Base-by-base conservation (phyloP, 2,888 invertebrate genomes). In the Perizoma flavofasciatum region DNA sequence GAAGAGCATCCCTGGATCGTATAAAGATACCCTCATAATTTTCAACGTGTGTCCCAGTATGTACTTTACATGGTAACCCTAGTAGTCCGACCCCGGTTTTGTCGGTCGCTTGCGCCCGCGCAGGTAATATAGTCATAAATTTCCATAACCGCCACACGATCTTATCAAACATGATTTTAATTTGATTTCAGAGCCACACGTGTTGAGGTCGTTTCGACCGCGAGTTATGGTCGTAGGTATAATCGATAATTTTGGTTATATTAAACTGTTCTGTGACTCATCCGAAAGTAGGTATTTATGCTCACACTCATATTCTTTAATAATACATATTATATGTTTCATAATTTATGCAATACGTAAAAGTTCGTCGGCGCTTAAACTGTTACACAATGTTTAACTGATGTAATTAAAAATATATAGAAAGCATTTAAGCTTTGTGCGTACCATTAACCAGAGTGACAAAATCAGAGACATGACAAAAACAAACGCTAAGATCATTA, bases 81-180 rank as follows among this genome's bases (percentile, higher is more conserved):
- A 53, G 80, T 76, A 80, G 84, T 78, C 81, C 85, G 84, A 83
- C 77, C 82, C 88, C 82, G 85, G 85, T 88, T 89, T 89, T 87
- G 86, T 87, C 84, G 84, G 85, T 69, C 58, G 58, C 60, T 60
- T 89, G 91, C 89, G 89, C 86, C 78, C 74, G 88, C 88, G 88
- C 91, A 91, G 90, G 91, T 92, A 92, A 92, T 92, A 92, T 91
- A 92, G 92, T 91, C 92, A 92, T 91, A 92, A 92, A 92, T 92
- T 91, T 90, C 88, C 90, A 91, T 92, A 92, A 91, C 91, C 88
- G 89, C 90, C 91, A 90, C 86, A 89, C 89, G 92, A 92, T 92
- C 88, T 91, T 92, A 92, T 92, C 91, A 89, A 90, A 89, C 89
- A 90, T 89, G 90, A 89, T 90, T 92, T 92, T 91, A 92, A 92